Percentiles rank a stretch among this genome's conserved stretches.
These are phyloP conservation scores for Blastobasis adustella DNA, from an alignment of 2,888 invertebrate genomes.

Conservation along the genomic window DNA sequence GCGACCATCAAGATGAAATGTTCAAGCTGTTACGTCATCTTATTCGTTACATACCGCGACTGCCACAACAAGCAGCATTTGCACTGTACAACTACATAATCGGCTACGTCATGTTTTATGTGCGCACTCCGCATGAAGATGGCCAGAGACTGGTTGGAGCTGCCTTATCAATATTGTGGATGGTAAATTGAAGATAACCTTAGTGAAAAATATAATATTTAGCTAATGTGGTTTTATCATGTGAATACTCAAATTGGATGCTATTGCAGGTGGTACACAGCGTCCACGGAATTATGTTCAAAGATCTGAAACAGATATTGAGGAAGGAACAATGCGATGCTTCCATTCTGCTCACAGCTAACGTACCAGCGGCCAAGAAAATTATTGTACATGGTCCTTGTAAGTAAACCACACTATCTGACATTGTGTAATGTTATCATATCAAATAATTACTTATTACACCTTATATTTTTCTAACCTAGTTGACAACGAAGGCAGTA, in stretches of 20 bases:
- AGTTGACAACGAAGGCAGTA: conserved; percentile 92
- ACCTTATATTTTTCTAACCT: conserved; percentile 9
- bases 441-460: neutral
- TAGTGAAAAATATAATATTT: neutral
- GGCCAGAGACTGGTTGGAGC: conserved; percentile 96
- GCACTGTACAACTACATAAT: conserved; percentile 99
- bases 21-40: conserved; percentile 93
- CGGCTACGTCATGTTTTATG: conserved; percentile 99
- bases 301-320: conserved; percentile 98
- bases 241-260: neutral
- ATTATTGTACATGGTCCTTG: conserved; percentile 94
- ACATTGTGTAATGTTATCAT: neutral
- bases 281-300: conserved; percentile 99
- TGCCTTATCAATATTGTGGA: conserved; percentile 96
- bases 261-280: conserved; percentile 91
- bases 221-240: neutral
- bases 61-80: conserved; percentile 98
- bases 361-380: conserved; percentile 99
- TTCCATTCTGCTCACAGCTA: conserved; percentile 96
- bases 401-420: conserved; percentile 19
- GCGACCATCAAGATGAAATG: conserved; percentile 95
- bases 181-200: conserved; percentile 74
- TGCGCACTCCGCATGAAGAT: conserved; percentile 95
- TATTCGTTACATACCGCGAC: conserved; percentile 92
- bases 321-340: conserved; percentile 99